Evolutionary conservation across 2,113 vertebrate species (phyloP).

Genomic region (Xyliphius kryptos): DNA sequence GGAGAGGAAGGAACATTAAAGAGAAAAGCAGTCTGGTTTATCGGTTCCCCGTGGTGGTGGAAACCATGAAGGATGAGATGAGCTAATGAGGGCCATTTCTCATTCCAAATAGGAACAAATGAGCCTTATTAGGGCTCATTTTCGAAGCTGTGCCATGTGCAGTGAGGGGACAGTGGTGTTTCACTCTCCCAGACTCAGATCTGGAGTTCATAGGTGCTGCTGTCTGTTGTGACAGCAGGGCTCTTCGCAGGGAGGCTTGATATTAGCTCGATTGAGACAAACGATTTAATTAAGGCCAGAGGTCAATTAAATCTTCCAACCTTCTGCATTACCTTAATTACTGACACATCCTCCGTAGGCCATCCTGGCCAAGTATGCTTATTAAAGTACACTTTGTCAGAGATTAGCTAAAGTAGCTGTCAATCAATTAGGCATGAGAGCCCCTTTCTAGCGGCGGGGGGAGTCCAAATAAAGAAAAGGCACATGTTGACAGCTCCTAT

Average conservation of each 20-base stretch:
- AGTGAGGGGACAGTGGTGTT: constrained; percentile 51
- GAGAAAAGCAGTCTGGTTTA: constrained; percentile 14
- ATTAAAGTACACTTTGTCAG: constrained; percentile 79
- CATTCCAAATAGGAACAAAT: constrained; percentile 44
- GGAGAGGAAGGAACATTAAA: too few relatives aligned
- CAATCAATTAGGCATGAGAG: constrained; percentile 53
- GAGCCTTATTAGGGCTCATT: constrained; percentile 46
- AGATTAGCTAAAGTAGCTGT: constrained; percentile 63
- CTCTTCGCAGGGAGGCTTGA: constrained; percentile 64
- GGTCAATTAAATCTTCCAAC: constrained; percentile 77
- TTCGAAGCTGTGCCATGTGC: constrained; percentile 23
- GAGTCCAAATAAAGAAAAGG: constrained; percentile 18
- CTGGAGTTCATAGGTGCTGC: constrained; percentile 61
- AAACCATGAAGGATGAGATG: constrained; percentile 8
- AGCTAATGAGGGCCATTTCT: constrained; percentile 35
- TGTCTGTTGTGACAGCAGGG: constrained; percentile 36
- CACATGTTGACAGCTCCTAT: constrained; percentile 36
- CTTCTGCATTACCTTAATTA: constrained; percentile 81
- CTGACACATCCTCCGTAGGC: constrained; percentile 79
- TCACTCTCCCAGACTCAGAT: constrained; percentile 60
- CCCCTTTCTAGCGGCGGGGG: constrained; percentile 22
- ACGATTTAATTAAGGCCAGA: constrained; percentile 80
- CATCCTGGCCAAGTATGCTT: constrained; percentile 72
- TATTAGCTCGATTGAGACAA: constrained; percentile 59
- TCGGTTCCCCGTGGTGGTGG: constrained; percentile 14